Percentiles rank a stretch among this genome's conserved stretches.
Conservation (phyloP, 2,888 invertebrate genomes). For the Patella ulyssiponensis region DNA sequence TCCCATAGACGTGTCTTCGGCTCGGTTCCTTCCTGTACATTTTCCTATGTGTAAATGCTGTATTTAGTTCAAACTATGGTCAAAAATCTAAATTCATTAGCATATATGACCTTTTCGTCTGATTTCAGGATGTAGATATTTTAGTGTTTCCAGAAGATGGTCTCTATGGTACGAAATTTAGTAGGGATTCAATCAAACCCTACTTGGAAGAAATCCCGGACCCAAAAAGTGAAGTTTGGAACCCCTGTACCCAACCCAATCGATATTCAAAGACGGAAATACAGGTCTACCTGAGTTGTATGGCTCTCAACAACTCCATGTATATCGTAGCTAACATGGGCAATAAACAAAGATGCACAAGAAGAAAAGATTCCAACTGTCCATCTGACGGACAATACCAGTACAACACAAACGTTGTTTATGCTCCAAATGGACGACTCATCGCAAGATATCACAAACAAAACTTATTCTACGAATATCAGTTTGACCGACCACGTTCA, state of each 20-base stretch:
- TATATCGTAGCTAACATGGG: conserved; percentile 63
- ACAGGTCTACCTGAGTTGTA: conserved; percentile 36
- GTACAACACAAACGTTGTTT: conserved; percentile 86
- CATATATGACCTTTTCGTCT: conserved; percentile 12
- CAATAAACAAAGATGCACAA: conserved; percentile 77
- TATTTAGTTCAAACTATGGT: neutral
- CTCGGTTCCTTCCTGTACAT: too few species aligned
- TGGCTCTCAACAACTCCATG: conserved; percentile 35
- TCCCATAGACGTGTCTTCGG: too few species aligned
- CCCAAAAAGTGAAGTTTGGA: conserved; percentile 45
- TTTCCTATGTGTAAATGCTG: too few species aligned
- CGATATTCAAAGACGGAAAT: conserved; percentile 18
- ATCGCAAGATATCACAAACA: conserved; percentile 79
- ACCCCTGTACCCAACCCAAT: conserved; percentile 29
- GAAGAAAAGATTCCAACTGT: conserved; percentile 39
- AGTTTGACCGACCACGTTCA: conserved; percentile 71
- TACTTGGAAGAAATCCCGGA: conserved; percentile 40
- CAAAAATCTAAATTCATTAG: neutral
- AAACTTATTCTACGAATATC: conserved; percentile 74
- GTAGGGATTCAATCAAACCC: conserved; percentile 32
- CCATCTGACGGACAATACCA: conserved; percentile 56
- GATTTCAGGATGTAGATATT: conserved; percentile 80
- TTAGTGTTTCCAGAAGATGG: conserved; percentile 83
- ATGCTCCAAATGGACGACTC: conserved; percentile 81
- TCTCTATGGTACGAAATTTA: conserved; percentile 66